Base-by-base conservation (phyloP, 2,113 vertebrate genomes). In the Ovis aries region DNA sequence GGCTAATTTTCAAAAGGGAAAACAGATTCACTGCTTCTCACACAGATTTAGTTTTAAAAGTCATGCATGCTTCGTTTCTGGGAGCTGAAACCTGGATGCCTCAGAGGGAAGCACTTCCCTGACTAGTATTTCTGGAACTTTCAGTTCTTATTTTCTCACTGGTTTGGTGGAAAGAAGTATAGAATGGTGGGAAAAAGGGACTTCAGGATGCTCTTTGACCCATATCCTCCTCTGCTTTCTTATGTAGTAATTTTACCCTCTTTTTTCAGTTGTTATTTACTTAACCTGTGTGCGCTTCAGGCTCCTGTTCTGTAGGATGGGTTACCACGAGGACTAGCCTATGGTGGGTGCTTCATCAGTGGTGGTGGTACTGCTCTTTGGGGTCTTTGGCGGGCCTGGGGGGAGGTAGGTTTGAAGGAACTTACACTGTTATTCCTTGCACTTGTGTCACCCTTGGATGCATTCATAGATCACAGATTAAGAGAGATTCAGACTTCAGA, bases 1-100 rank as follows among this genome's bases (percentile, higher is more conserved):
- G 90, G 59, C 21, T 85, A n/a, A 53, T 94, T 96, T 98, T 96
- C 62, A 59, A 90, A 95, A 87, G 15, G n/a, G 3, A 77, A 77
- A 77, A 27, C 40, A 43, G 6, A 43, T 43, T 43, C 16, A 67
- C 60, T 90, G 7, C 6, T 88, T 85, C 81, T 90, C 40, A 55
- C 71, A 67, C n/a, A 87, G 64, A 59, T 88, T 12, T 3, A 13
- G 48, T 88, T 95, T 85, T 50, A 16, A 81, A 93, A 87, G 62
- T 55, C 53, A 53, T n/a, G 91, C 25, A 33, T 81, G 13, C 52
- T 90, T 96, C 23, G 5, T 0, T 64, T 97, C 89, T 19, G 33
- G 19, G 29, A 85, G 59, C 33, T 36, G 52, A 53, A 64, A 62
- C 23, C 62, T 94, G 25, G 27, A 10, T 92, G 53, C 3, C 13